These are phyloP conservation scores for Pseudomyrmex gracilis DNA, from an alignment of 1,140 invertebrate genomes.

Conservation along the genomic window DNA sequence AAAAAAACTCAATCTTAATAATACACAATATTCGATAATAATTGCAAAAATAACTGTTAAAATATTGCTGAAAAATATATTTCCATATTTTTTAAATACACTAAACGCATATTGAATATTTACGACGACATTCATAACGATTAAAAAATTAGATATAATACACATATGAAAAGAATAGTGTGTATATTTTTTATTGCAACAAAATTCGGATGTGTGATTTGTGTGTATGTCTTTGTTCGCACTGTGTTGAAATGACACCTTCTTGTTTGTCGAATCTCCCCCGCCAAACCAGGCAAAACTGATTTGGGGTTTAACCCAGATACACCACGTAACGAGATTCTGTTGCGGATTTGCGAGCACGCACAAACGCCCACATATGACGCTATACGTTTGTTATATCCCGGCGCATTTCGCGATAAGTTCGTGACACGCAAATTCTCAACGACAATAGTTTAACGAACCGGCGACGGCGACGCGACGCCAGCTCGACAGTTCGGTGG, in stretches of 20 bases:
- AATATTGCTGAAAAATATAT: too few species aligned
- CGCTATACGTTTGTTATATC: slow-evolving; percentile 9
- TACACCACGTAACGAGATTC: slow-evolving; percentile 38
- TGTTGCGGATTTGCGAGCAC: slow-evolving; percentile 38
- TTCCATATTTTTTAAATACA: too few species aligned
- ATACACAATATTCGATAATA: too few species aligned
- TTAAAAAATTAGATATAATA: too few species aligned
- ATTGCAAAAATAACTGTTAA: too few species aligned
- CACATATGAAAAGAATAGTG: background rate
- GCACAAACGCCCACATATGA: slow-evolving; percentile 38
- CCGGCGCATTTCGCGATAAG: slow-evolving; percentile 41
- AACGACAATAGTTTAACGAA: slow-evolving; percentile 49
- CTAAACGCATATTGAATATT: too few species aligned
- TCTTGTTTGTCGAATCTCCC: background rate
- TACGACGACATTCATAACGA: too few species aligned
- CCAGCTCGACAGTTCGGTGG: background rate
- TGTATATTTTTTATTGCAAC: background rate
- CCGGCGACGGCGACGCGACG: slow-evolving; percentile 1
- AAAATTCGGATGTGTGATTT: background rate
- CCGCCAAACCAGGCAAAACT: background rate
- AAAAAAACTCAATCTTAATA: background rate
- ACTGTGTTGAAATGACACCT: background rate
- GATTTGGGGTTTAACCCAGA: slow-evolving; percentile 43
- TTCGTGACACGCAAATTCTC: slow-evolving; percentile 45
- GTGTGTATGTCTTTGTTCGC: background rate